A percentile compares a stretch with the other conserved stretches of the same genome.
Conservation (phyloP, 2,113 vertebrate genomes). For the Daboia siamensis region DNA sequence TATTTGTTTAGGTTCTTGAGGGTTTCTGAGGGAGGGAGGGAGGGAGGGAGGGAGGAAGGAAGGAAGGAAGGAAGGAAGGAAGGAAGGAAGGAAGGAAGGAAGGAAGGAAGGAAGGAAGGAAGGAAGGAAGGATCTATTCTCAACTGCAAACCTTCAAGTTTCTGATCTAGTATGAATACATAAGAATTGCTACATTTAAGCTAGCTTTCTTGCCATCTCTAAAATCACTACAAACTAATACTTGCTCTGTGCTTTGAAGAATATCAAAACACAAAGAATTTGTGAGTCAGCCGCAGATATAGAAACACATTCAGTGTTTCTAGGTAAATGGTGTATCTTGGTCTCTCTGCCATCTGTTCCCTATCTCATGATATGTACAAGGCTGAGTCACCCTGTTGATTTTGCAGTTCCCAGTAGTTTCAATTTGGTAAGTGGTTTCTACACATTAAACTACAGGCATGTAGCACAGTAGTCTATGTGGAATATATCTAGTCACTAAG, state of each 20-base stretch:
- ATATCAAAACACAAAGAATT: neutral
- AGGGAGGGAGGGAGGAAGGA: too few relatives aligned
- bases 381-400: conserved; percentile 9
- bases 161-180: neutral
- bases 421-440: neutral
- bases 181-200: neutral
- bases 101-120: neutral
- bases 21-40: neutral
- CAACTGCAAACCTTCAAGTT: neutral
- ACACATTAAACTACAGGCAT: neutral
- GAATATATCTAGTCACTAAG: neutral
- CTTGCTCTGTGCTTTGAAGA: neutral
- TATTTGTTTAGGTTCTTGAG: neutral
- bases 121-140: neutral
- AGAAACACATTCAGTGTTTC: neutral
- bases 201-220: neutral
- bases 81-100: neutral
- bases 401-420: neutral
- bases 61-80: too few relatives aligned
- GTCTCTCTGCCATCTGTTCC: neutral
- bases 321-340: conserved; percentile 3
- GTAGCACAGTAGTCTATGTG: neutral
- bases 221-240: neutral
- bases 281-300: neutral
- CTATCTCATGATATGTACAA: conserved; percentile 16